A percentile compares a stretch with the other conserved stretches of the same genome.
These are phyloP conservation scores for Acanthurus lineatus DNA, from an alignment of 2,797 vertebrate species.

Conservation along the genomic window DNA sequence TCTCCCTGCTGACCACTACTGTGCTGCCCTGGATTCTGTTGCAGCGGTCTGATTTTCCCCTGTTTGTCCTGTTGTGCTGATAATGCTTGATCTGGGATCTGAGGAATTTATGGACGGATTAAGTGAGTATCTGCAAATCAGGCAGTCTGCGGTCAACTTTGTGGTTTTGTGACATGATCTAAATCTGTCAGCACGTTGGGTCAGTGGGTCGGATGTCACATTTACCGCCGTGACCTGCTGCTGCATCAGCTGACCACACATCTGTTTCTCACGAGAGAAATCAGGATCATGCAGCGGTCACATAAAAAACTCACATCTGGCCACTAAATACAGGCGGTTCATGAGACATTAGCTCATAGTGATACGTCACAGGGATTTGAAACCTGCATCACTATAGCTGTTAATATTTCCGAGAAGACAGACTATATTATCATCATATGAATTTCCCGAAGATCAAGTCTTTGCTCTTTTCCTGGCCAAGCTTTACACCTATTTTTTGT, in stretches of 20 bases:
- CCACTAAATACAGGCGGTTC: background rate
- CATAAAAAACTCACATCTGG: slow-evolving; percentile 32
- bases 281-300: background rate
- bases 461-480: background rate
- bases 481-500: background rate
- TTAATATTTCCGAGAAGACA: background rate
- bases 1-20: slow-evolving; percentile 50
- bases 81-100: slow-evolving; percentile 54
- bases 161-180: slow-evolving; percentile 31
- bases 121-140: slow-evolving; percentile 49
- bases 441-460: background rate
- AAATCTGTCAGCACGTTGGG: slow-evolving; percentile 50
- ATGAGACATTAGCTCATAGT: background rate
- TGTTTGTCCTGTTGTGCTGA: slow-evolving; percentile 30
- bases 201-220: slow-evolving; percentile 66
- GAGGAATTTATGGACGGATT: slow-evolving; percentile 67
- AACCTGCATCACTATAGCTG: background rate
- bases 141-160: slow-evolving; percentile 24
- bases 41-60: slow-evolving; percentile 18
- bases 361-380: background rate
- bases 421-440: background rate
- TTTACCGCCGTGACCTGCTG: slow-evolving; percentile 25
- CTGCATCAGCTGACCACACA: slow-evolving; percentile 36
- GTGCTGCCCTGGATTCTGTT: slow-evolving; percentile 56
- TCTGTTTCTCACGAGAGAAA: slow-evolving; percentile 32